Conservation (phyloP, 1,140 invertebrate genomes). For the Neodiprion pinetum region DNA sequence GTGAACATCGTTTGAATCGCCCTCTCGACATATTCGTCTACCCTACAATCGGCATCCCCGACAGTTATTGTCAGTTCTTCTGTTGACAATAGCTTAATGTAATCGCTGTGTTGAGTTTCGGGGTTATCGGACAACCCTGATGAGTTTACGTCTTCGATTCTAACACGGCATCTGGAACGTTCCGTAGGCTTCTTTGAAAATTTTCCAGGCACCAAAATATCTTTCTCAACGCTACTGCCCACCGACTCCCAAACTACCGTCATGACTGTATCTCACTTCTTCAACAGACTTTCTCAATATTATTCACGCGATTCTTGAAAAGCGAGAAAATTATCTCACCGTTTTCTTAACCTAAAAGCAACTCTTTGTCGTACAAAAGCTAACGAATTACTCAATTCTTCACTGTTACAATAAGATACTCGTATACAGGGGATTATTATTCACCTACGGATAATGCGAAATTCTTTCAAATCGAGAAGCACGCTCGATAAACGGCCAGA, state of each 20-base stretch:
- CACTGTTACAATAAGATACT: no score
- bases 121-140: constrained; percentile 25
- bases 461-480: neutral
- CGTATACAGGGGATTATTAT: neutral
- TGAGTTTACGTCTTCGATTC: constrained; percentile 40
- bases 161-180: constrained; percentile 40
- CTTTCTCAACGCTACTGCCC: constrained; percentile 45
- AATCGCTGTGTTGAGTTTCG: constrained; percentile 35
- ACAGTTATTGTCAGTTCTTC: constrained; percentile 36
- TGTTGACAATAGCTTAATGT: constrained; percentile 39
- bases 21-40: constrained; percentile 52
- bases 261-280: constrained; percentile 9
- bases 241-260: constrained; percentile 40
- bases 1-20: constrained; percentile 50
- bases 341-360: neutral
- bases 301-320: no score
- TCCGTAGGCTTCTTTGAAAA: constrained; percentile 49
- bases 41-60: constrained; percentile 39
- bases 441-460: neutral
- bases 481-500: neutral
- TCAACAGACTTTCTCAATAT: no score
- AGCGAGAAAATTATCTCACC: neutral
- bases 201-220: constrained; percentile 38
- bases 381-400: no score
- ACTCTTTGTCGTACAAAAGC: no score